Conservation (phyloP, 2,113 vertebrate species). For the Lanius ludovicianus region DNA sequence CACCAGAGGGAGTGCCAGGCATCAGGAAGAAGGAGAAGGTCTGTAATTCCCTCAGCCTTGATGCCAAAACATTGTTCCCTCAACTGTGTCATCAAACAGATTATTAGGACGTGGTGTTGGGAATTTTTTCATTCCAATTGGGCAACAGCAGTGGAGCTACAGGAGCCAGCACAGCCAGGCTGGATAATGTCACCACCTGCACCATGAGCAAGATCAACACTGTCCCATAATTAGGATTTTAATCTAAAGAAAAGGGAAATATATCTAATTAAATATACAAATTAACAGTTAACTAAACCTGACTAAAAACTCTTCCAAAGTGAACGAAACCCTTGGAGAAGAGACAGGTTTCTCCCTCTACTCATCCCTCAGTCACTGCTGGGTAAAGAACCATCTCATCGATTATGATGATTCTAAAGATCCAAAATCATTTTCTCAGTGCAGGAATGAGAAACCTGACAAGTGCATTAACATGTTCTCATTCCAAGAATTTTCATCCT, state of each 20-base stretch:
- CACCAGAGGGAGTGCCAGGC: rapidly evolving
- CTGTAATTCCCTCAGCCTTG: not conserved
- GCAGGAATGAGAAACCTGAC: not conserved
- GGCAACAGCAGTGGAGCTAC: not conserved
- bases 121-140: not conserved
- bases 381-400: not conserved
- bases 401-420: not conserved
- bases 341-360: not conserved
- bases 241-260: not conserved
- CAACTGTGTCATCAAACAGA: not conserved
- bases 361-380: not conserved
- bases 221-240: not conserved
- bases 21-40: not conserved
- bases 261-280: not conserved
- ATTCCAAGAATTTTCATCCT: not conserved
- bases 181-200: not conserved
- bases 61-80: not conserved
- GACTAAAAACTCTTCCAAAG: not conserved
- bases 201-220: not conserved
- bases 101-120: not conserved
- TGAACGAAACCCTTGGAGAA: not conserved
- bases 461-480: too few species aligned
- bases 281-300: not conserved
- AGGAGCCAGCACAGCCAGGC: not conserved
- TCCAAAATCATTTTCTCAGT: not conserved